Percentiles rank a stretch among this genome's conserved stretches.
phyloP scores from a whole-genome alignment of 64 coral and sea anemone genomes.

The Dendronephthya gigantea region DNA sequence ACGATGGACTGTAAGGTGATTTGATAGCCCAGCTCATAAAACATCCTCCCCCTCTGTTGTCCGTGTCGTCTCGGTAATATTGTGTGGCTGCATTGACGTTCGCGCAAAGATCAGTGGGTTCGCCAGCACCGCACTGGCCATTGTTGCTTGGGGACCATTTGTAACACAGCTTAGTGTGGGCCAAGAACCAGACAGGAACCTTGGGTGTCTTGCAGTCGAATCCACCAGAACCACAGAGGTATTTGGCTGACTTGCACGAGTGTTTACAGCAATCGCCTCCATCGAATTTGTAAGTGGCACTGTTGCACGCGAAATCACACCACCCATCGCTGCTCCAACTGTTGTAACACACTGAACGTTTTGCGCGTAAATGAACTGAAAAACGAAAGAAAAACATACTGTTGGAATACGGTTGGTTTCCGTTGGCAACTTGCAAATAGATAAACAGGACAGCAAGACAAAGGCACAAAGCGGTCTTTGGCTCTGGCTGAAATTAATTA shows the following conservation, averaged over 20 bases:
- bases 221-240: constrained; percentile 8
- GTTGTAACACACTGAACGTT: neutral
- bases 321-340: constrained; percentile 1
- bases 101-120: neutral
- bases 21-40: neutral
- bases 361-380: constrained; percentile 5
- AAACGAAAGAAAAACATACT: neutral
- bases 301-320: constrained; percentile 10
- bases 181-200: constrained; percentile 19
- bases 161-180: constrained; percentile 7
- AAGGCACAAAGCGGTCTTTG: no score
- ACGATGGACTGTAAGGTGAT: neutral
- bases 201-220: neutral
- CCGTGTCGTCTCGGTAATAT: constrained; percentile 19
- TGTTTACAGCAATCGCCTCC: constrained; percentile 7
- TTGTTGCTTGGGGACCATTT: neutral
- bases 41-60: neutral
- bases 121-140: constrained; percentile 7
- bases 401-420: neutral
- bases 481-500: neutral
- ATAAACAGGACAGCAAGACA: neutral
- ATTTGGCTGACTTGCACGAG: neutral
- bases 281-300: constrained; percentile 7
- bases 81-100: neutral
- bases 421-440: neutral